These are phyloP conservation scores for Nanorana parkeri DNA, from an alignment of 2,113 vertebrate genomes.

Conservation along the genomic window DNA sequence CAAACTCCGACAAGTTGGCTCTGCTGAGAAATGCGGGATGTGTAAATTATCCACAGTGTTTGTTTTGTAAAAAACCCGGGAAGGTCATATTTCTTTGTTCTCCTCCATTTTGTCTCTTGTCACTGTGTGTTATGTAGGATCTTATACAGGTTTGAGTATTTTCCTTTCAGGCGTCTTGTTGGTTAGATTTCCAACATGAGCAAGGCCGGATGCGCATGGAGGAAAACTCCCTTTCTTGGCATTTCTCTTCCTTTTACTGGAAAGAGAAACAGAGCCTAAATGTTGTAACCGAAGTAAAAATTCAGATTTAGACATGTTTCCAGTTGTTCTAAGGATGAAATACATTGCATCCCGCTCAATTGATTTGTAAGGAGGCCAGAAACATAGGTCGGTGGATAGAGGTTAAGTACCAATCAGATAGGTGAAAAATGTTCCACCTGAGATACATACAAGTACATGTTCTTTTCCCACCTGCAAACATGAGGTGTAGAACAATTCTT, in stretches of 20 bases:
- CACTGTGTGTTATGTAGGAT: conserved; percentile 41
- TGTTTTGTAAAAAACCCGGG: conserved; percentile 43
- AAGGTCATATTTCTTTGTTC: conserved; percentile 15
- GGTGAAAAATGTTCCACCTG: too few relatives aligned
- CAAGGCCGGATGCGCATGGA: neutral
- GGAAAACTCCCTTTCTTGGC: conserved; percentile 33
- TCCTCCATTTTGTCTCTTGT: conserved; percentile 43
- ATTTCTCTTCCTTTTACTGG: conserved; percentile 25
- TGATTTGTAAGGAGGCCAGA: too few relatives aligned
- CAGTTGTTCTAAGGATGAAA: neutral
- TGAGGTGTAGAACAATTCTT: too few relatives aligned
- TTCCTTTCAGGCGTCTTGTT: conserved; percentile 15
- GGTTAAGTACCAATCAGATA: too few relatives aligned
- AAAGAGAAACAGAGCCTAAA: conserved; percentile 14
- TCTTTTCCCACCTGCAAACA: too few relatives aligned
- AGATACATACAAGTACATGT: too few relatives aligned
- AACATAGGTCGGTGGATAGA: too few relatives aligned
- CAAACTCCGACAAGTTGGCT: neutral
- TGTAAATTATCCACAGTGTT: conserved; percentile 20
- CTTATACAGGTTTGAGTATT: conserved; percentile 30
- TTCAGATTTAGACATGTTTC: neutral
- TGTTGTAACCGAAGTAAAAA: neutral
- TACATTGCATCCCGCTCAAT: too few relatives aligned
- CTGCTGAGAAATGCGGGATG: neutral
- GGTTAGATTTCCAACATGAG: conserved; percentile 31